These are phyloP conservation scores for Drosophila nr. medialis DNA, from an alignment of 2,888 invertebrate genomes.

Conservation along the genomic window DNA sequence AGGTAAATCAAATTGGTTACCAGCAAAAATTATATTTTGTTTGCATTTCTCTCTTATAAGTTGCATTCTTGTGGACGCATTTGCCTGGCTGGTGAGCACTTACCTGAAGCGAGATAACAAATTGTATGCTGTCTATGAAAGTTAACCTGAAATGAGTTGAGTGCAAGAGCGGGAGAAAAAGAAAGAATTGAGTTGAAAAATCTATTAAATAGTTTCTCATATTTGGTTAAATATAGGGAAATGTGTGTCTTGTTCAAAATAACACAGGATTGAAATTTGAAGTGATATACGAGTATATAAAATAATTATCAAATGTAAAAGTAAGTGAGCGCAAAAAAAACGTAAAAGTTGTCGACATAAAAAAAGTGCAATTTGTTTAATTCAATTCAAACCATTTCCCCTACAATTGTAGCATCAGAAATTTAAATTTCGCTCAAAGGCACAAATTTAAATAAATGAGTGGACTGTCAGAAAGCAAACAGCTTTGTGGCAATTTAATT, in stretches of 20 bases:
- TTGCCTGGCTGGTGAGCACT: conserved; percentile 25
- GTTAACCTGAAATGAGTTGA: conserved; percentile 30
- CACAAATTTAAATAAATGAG: conserved; percentile 41
- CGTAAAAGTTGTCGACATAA: background rate
- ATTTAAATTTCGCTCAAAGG: conserved; percentile 31
- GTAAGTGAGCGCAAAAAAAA: background rate
- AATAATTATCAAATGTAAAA: background rate
- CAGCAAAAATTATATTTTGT: conserved; percentile 13
- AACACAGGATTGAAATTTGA: background rate
- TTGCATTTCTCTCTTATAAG: conserved; percentile 21
- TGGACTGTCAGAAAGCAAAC: conserved; percentile 55
- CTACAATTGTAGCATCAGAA: background rate
- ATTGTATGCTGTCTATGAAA: conserved; percentile 40
- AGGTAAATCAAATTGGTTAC: conserved; percentile 51
- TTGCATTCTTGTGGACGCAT: conserved; percentile 26
- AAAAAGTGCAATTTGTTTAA: background rate
- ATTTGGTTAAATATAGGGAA: background rate
- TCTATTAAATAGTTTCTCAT: conserved; percentile 2
- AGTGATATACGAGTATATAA: background rate
- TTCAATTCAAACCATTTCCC: background rate
- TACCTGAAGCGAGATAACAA: conserved; percentile 54
- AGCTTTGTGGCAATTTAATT: conserved; percentile 60
- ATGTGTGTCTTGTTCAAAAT: background rate
- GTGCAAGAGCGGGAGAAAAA: background rate
- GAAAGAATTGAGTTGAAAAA: conserved; percentile 11